Percentiles rank a stretch among this genome's conserved stretches.
phyloP scores from a whole-genome alignment of 2,888 invertebrate species.

The Siphlonurus alternatus region DNA sequence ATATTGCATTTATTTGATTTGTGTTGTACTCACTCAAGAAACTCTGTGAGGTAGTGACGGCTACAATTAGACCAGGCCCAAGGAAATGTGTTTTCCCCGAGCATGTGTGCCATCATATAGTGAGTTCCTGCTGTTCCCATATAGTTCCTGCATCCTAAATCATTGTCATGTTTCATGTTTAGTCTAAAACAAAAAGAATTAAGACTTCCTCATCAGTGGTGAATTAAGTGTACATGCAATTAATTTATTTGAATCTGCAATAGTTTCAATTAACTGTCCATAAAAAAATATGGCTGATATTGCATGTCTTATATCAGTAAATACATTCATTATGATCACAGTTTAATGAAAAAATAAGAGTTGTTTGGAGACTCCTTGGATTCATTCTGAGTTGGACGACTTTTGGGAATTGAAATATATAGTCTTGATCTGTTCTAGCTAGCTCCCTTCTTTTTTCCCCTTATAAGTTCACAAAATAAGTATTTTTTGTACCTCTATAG shows the following conservation, averaged over 20 bases:
- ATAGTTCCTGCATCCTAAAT: conserved; percentile 44
- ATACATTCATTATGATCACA: no score
- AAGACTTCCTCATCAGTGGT: no score
- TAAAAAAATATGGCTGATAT: not conserved
- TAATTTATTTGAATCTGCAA: no score
- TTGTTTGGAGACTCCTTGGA: no score
- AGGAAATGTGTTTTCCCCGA: conserved; percentile 65
- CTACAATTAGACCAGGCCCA: conserved; percentile 84
- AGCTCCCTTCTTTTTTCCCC: not conserved
- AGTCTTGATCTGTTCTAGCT: no score
- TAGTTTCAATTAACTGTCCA: no score
- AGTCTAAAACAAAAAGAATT: conserved; percentile 35
- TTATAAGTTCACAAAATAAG: not conserved
- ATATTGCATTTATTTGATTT: no score
- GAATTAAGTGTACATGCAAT: no score
- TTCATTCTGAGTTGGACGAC: no score
- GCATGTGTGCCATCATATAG: conserved; percentile 68
- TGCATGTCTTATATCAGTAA: no score
- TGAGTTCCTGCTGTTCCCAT: conserved; percentile 31
- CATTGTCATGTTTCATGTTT: conserved; percentile 77
- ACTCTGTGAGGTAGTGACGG: conserved; percentile 53
- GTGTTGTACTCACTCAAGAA: conserved; percentile 63
- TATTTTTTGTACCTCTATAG: not conserved
- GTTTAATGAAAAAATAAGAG: no score
- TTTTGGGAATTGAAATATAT: no score